Evolutionary conservation across 2,888 invertebrate genomes (phyloP).

Genomic region (Caenorhabditis sp.): DNA sequence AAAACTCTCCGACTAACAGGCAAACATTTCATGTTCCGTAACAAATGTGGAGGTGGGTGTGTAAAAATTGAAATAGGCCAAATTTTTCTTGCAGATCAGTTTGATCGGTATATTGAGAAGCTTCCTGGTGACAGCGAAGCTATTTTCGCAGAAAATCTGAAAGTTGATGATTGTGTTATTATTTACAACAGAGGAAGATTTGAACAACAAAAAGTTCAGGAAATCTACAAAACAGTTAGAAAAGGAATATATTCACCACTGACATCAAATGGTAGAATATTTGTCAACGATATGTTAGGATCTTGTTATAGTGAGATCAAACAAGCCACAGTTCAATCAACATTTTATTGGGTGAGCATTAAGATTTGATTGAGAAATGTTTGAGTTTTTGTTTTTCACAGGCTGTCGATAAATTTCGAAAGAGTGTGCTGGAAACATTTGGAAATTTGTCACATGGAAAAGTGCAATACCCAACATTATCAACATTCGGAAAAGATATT

Average conservation of each 20-base stretch:
- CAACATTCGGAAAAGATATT: too few species aligned
- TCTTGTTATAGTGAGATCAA: constrained; percentile 49
- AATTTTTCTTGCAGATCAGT: constrained; percentile 26
- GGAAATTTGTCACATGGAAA: constrained; percentile 2
- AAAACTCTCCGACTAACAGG: constrained; percentile 45
- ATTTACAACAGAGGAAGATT: constrained; percentile 33
- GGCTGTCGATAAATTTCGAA: constrained; percentile 25
- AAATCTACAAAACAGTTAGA: constrained; percentile 27
- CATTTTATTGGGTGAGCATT: constrained; percentile 44
- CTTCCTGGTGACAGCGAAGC: constrained; percentile 37
- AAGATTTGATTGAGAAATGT: too few species aligned
- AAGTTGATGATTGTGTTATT: constrained; percentile 47
- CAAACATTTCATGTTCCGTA: constrained; percentile 45
- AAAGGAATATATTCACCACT: constrained; percentile 47
- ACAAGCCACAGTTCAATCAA: constrained; percentile 35
- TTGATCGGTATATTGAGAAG: constrained; percentile 23
- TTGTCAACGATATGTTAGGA: constrained; percentile 51
- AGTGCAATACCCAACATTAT: too few species aligned
- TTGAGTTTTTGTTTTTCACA: too few species aligned
- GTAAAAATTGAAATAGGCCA: not conserved
- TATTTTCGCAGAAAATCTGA: constrained; percentile 37
- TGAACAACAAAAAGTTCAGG: constrained; percentile 39
- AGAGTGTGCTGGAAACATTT: constrained; percentile 9
- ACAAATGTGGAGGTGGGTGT: constrained; percentile 37
- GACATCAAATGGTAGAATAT: constrained; percentile 42